phyloP scores from a whole-genome alignment of 2,797 vertebrate genomes.

The Falco berigora region DNA sequence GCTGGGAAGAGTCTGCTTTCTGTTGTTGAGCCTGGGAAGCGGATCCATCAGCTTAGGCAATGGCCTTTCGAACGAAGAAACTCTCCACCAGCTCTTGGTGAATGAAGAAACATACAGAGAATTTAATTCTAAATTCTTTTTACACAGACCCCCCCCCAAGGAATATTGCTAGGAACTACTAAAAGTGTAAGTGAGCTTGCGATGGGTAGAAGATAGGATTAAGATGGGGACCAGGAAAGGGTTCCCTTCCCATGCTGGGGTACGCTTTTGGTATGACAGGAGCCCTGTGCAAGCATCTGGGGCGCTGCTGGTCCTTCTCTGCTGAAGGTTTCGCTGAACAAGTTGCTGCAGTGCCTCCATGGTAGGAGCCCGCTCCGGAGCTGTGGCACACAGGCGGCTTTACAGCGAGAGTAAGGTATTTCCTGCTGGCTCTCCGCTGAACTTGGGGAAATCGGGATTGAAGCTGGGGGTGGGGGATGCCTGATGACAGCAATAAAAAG shows the following conservation, averaged over 20 bases:
- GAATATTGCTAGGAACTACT: background rate
- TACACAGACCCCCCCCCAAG: background rate
- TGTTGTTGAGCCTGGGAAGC: background rate
- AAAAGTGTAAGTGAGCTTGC: background rate
- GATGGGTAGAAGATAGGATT: background rate
- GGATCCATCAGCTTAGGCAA: background rate
- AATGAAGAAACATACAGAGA: background rate
- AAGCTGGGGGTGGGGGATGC: background rate
- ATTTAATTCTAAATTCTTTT: background rate
- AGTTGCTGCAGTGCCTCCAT: fast-evolving
- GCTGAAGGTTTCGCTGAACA: background rate
- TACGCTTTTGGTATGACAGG: background rate
- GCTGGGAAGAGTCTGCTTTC: background rate
- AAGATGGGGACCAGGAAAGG: fast-evolving
- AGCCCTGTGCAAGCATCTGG: background rate
- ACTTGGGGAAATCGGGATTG: background rate
- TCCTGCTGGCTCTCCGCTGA: background rate
- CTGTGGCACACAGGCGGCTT: background rate
- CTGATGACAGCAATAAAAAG: constrained; percentile 7
- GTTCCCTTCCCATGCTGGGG: background rate
- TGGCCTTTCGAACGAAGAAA: background rate
- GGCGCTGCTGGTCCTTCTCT: background rate
- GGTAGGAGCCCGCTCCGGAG: background rate
- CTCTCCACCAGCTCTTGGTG: background rate
- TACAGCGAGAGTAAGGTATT: background rate